A percentile compares a stretch with the other conserved stretches of the same genome.
Conservation (phyloP, 2,113 vertebrate species). For the Baryphthengus martii region DNA sequence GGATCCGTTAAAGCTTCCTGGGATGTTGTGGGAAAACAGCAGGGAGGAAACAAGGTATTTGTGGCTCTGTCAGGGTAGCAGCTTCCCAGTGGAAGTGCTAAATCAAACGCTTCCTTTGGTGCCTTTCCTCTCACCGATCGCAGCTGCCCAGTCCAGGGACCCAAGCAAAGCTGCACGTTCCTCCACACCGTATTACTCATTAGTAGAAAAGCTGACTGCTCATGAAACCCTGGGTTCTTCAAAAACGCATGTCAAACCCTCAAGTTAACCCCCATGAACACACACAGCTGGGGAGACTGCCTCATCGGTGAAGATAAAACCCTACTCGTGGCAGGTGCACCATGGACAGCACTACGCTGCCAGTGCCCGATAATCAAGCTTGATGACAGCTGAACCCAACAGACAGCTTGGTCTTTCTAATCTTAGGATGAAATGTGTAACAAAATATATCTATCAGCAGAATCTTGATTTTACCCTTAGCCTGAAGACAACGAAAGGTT, state of each 20-base stretch:
- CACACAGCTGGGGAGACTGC: neutral
- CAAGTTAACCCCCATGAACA: neutral
- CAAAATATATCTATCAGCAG: neutral
- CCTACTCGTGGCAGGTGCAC: neutral
- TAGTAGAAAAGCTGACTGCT: neutral
- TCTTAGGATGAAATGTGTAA: neutral
- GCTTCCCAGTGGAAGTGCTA: neutral
- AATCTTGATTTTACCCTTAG: neutral
- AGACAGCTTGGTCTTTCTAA: neutral
- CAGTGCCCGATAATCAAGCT: neutral
- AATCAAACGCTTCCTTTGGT: neutral
- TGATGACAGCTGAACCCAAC: neutral
- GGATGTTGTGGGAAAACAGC: neutral
- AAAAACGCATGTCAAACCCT: neutral
- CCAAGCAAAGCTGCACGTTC: neutral
- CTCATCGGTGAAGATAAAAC: neutral
- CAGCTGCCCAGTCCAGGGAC: neutral
- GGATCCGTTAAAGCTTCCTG: neutral
- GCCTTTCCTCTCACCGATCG: neutral
- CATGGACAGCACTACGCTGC: accelerated
- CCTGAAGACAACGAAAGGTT: neutral
- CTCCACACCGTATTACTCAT: accelerated
- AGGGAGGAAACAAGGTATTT: neutral
- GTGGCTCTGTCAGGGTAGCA: neutral
- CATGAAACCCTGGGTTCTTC: neutral